Evolutionary conservation across 2,113 vertebrate genomes (phyloP).

Genomic region (Cromileptes altivelis): DNA sequence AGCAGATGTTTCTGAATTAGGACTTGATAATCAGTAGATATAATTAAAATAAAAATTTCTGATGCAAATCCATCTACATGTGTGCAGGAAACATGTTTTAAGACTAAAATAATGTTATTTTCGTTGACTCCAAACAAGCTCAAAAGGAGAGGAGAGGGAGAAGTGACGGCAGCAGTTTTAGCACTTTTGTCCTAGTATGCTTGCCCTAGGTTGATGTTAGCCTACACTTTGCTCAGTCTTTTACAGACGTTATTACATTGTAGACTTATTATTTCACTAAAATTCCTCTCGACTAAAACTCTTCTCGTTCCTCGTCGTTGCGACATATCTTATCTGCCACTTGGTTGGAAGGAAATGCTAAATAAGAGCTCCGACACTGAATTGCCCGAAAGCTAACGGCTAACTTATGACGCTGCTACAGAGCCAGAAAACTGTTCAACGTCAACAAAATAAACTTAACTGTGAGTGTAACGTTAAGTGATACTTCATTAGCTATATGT

Average conservation of each 20-base stretch:
- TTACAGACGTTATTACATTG: too few relatives aligned
- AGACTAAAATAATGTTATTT: neutral
- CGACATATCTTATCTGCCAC: neutral
- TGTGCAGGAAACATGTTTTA: too few relatives aligned
- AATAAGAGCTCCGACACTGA: neutral
- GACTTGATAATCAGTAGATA: too few relatives aligned
- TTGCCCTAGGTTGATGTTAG: constrained; percentile 45
- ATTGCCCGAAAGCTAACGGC: neutral
- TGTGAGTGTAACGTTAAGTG: neutral
- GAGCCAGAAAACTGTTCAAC: neutral
- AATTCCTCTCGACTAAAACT: too few relatives aligned
- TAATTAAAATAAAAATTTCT: too few relatives aligned
- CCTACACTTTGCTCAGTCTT: neutral
- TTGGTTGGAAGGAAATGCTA: neutral
- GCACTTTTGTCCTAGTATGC: constrained; percentile 35
- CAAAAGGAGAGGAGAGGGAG: fast-evolving
- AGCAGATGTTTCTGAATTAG: too few relatives aligned
- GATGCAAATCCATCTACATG: too few relatives aligned
- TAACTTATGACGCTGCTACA: neutral
- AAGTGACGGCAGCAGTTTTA: neutral
- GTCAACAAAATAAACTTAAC: neutral
- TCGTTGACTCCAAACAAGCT: neutral
- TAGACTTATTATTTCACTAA: neutral
- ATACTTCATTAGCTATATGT: neutral
- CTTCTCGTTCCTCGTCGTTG: neutral